Percentiles rank a stretch among this genome's conserved stretches.
phyloP scores from a whole-genome alignment of 2,797 vertebrate species.

The Cynopterus sphinx region DNA sequence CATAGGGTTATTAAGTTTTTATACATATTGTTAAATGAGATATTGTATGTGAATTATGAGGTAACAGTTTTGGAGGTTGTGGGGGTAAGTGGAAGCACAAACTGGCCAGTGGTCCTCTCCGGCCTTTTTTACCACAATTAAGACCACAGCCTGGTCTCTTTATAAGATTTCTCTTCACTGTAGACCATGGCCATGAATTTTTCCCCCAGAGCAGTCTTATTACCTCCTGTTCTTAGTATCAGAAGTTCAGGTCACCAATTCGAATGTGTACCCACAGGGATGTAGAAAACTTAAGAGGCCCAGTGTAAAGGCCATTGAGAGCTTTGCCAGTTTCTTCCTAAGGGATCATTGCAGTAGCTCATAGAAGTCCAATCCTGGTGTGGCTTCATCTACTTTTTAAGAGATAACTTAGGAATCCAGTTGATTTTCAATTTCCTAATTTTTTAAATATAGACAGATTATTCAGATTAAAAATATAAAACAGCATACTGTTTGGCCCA shows the following conservation, averaged over 20 bases:
- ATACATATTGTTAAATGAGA: background rate
- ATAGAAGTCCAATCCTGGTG: background rate
- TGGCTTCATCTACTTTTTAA: background rate
- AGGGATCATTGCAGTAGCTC: background rate
- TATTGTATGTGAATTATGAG: background rate
- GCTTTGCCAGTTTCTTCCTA: background rate
- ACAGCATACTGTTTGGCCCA: background rate
- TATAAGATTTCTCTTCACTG: background rate
- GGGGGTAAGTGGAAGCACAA: background rate
- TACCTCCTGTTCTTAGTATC: background rate
- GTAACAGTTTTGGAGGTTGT: background rate
- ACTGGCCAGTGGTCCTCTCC: background rate
- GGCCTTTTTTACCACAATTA: background rate
- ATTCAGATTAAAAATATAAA: slow-evolving; percentile 13
- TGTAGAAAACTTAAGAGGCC: background rate
- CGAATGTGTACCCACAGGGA: background rate
- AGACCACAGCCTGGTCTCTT: background rate
- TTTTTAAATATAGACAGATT: background rate
- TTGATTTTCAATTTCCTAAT: background rate
- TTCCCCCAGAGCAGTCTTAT: background rate
- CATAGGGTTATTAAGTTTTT: background rate
- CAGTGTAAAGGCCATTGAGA: background rate
- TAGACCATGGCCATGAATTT: background rate
- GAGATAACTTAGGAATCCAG: background rate
- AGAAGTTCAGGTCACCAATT: background rate